Base-by-base conservation (phyloP, 1,140 invertebrate species). In the Magallana angulata region DNA sequence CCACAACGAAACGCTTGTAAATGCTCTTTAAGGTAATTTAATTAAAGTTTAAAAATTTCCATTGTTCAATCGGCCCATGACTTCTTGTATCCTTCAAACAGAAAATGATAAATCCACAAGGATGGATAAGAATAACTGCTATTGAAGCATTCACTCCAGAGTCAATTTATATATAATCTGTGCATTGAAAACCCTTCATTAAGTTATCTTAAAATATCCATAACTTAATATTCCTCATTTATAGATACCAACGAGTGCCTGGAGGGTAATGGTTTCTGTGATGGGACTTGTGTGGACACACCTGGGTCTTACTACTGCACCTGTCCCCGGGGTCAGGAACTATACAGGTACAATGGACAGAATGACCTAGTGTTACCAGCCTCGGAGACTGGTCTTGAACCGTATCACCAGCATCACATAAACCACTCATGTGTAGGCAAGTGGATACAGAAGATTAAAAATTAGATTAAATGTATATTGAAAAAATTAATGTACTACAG, bases 191-290 rank as follows among this genome's bases (percentile, higher is more conserved):
- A 48, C 36, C 36, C 2, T 48, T 4, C 36, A 48, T 24, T 48
- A 48, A 48, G 36, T 48, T 48, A 4, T 48, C 36, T 48, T 48
- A 48, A 48, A 48, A 48, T 48, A 48, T 48, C 36, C 5, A 5
- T 48, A 48, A 48, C 36, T 48, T 4, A 48, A 48, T 48, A 48
- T 1, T 48, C 36, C 36, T 48, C 36, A 48, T 12, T 80, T 89
- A 2, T 62, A 90, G 92, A 92, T 86, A 88, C 92, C 18, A 83
- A 91, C 81, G 92, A 92, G 36, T 92, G 92, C 87, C 68, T 48
- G 2, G 71, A 57, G 11, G 85, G 82, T 83, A 90, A 87, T 76
- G 87, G 89, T 18, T 57, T 59, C n/a, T 91, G 92, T 88, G 83
- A 88, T 16, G 81, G 89, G 12, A 24, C 60, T 8, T 92, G 92